These are phyloP conservation scores for Orthosia cruda DNA, from an alignment of 2,888 invertebrate species.

Conservation along the genomic window DNA sequence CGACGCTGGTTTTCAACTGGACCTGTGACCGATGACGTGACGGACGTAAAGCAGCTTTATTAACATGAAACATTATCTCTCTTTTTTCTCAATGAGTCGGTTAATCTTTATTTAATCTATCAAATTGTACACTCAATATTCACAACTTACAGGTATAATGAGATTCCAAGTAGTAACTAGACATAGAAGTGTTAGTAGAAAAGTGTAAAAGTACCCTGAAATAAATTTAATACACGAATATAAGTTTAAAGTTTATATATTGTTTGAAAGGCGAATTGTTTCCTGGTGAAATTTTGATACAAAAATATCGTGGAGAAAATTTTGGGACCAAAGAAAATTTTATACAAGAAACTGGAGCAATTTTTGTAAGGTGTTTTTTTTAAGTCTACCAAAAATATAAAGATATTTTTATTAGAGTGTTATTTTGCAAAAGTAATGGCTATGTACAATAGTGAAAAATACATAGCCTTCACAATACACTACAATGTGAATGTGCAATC, in stretches of 20 bases:
- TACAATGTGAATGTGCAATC: background rate
- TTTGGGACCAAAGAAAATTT: background rate
- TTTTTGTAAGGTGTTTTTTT: background rate
- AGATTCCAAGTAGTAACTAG: slow-evolving; percentile 62
- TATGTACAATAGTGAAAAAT: background rate
- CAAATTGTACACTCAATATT: slow-evolving; percentile 54
- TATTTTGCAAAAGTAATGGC: background rate
- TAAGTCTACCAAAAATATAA: background rate
- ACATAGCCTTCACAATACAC: background rate
- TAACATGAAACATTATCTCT: slow-evolving; percentile 37
- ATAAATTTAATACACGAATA: slow-evolving; percentile 69
- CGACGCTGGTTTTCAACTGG: too few relatives aligned
- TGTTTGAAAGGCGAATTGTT: slow-evolving; percentile 58
- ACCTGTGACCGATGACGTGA: too few relatives aligned
- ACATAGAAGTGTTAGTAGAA: slow-evolving; percentile 76
- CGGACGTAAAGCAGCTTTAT: too few relatives aligned
- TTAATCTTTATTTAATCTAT: slow-evolving; percentile 45
- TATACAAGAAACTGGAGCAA: background rate
- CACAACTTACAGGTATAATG: slow-evolving; percentile 49
- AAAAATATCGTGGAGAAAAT: slow-evolving; percentile 34
- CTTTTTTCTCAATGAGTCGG: slow-evolving; percentile 28
- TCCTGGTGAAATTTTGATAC: slow-evolving; percentile 37
- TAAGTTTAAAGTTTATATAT: slow-evolving; percentile 73
- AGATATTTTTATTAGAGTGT: background rate
- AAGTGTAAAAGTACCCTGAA: slow-evolving; percentile 89